A percentile compares a stretch with the other conserved stretches of the same genome.
phyloP scores from a whole-genome alignment of 2,888 invertebrate genomes.

The Cosmia pyralina region DNA sequence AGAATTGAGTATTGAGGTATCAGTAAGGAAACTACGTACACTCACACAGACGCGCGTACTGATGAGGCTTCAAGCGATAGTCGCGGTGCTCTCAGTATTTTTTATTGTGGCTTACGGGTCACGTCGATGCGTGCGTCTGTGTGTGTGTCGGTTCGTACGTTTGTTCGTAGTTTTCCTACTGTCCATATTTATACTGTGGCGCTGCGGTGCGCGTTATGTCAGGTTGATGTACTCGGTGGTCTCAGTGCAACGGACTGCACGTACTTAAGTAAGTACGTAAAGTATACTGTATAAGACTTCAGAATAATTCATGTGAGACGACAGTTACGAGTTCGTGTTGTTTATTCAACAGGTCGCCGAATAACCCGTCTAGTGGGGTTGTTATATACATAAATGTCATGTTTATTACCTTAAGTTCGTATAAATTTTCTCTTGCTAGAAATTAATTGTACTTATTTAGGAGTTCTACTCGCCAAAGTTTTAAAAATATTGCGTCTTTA shows the following conservation, averaged over 20 bases:
- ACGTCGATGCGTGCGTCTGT: no score
- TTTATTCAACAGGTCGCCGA: conserved; percentile 36
- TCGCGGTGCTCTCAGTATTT: no score
- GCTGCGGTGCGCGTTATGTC: conserved; percentile 21
- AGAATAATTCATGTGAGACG: conserved; percentile 42
- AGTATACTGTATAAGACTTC: conserved; percentile 12
- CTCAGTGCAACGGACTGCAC: conserved; percentile 25
- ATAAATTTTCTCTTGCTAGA: background rate
- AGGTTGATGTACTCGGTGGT: conserved; percentile 49
- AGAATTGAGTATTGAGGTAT: no score
- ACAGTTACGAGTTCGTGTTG: conserved; percentile 19
- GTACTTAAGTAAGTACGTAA: conserved; percentile 7
- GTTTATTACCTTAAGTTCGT: background rate
- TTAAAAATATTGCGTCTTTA: background rate
- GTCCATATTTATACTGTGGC: no score
- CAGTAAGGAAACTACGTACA: no score
- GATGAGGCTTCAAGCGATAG: no score
- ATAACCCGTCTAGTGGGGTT: background rate
- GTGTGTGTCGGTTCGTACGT: no score
- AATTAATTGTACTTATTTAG: background rate
- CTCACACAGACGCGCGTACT: no score
- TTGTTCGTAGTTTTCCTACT: no score
- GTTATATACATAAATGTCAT: background rate
- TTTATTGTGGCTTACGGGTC: no score
- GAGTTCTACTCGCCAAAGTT: background rate